Conservation (phyloP, 2,113 vertebrate genomes). For the Tringa solitaria region DNA sequence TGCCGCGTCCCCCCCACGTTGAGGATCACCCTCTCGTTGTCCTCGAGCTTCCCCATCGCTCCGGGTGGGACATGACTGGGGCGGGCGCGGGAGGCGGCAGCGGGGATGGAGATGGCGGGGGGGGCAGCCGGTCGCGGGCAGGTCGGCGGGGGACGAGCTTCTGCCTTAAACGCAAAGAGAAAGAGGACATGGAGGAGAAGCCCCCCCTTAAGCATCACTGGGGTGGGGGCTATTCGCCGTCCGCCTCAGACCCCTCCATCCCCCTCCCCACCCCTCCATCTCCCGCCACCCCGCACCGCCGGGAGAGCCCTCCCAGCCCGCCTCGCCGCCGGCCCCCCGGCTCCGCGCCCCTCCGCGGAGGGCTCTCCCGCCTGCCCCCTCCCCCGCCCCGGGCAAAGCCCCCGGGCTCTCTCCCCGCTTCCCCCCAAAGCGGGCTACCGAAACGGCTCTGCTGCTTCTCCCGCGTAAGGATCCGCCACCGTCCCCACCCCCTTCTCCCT, state of each 20-base stretch:
- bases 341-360: neutral
- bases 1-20: constrained; percentile 96
- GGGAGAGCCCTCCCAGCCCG: neutral
- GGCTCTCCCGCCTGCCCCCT: neutral
- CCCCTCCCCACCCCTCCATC: neutral
- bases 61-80: constrained; percentile 91
- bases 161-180: constrained; percentile 12
- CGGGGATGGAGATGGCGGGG: neutral
- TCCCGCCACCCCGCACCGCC: neutral
- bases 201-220: neutral
- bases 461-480: constrained; percentile 1
- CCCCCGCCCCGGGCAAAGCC: neutral
- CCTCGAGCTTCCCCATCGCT: constrained; percentile 97
- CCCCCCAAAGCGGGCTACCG: neutral
- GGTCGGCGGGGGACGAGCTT: neutral
- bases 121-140: neutral
- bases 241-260: neutral
- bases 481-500: neutral
- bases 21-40: constrained; percentile 98
- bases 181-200: neutral
- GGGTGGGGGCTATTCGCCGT: neutral
- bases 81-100: neutral
- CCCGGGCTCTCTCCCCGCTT: neutral
- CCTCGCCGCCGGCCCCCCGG: neutral
- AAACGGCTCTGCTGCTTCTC: constrained; percentile 18